Percentiles rank a stretch among this genome's conserved stretches.
Evolutionary conservation across 1,140 invertebrate genomes (phyloP).

Genomic region (Ips typographus): DNA sequence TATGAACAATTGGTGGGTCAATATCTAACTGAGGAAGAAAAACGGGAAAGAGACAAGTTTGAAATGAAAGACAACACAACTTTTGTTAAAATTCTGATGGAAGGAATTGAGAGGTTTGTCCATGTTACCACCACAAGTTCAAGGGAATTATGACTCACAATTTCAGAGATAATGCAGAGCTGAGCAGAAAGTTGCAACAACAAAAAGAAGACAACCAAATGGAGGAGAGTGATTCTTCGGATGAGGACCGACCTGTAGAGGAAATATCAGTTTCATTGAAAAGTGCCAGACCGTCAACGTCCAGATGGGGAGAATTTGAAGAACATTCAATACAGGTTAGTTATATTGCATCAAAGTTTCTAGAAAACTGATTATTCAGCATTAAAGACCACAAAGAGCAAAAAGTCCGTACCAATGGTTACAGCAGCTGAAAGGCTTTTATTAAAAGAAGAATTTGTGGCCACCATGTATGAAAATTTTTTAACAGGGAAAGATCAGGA

Average conservation of each 20-base stretch:
- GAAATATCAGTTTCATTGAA: constrained; percentile 24
- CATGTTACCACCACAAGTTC: not conserved
- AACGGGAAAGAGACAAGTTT: constrained; percentile 60
- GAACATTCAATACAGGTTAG: constrained; percentile 33
- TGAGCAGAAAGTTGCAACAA: constrained; percentile 64
- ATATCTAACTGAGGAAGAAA: constrained; percentile 78
- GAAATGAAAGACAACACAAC: constrained; percentile 58
- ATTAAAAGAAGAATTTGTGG: constrained; percentile 81
- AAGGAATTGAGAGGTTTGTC: constrained; percentile 59
- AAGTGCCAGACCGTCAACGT: constrained; percentile 41
- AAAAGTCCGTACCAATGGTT: constrained; percentile 45
- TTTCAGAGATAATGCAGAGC: constrained; percentile 58
- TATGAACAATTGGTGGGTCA: constrained; percentile 88
- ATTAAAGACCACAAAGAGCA: constrained; percentile 25
- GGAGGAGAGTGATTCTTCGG: constrained; percentile 52
- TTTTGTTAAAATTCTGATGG: constrained; percentile 68
- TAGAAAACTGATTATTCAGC: not conserved
- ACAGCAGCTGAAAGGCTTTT: constrained; percentile 62
- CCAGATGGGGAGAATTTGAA: constrained; percentile 58
- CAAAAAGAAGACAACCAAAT: constrained; percentile 58
- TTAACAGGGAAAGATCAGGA: constrained; percentile 78
- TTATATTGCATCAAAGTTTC: not conserved
- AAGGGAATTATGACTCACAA: not conserved
- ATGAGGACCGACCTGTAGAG: constrained; percentile 47
- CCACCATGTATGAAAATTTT: constrained; percentile 86